Percentiles rank a stretch among this genome's conserved stretches.
phyloP scores from a whole-genome alignment of 2,113 vertebrate species.

The Lonchura striata region DNA sequence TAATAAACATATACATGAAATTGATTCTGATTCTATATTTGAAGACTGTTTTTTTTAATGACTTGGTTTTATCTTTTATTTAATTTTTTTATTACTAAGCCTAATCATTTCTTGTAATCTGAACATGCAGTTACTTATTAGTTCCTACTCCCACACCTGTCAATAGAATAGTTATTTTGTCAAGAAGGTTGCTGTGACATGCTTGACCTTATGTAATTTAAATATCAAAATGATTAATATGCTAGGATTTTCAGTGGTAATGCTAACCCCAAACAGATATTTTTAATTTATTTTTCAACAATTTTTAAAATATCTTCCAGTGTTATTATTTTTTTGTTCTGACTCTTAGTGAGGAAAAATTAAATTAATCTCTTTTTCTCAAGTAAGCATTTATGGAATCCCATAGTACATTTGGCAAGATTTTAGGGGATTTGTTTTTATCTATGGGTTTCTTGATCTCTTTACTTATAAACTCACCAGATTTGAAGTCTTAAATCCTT shows the following conservation, averaged over 20 bases:
- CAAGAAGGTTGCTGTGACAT: neutral
- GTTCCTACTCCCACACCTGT: neutral
- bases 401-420: neutral
- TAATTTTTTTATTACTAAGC: neutral
- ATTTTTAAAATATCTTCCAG: neutral
- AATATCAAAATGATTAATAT: neutral
- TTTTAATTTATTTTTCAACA: neutral
- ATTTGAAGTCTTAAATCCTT: neutral
- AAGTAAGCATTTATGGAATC: neutral
- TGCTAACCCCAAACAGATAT: neutral
- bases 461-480: neutral
- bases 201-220: neutral
- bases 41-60: neutral
- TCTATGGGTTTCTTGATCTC: neutral
- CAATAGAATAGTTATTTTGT: neutral
- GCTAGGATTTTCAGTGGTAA: neutral
- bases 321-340: neutral
- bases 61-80: neutral
- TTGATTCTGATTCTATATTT: neutral
- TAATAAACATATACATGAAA: neutral
- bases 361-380: neutral
- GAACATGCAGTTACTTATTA: neutral
- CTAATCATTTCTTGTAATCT: neutral
- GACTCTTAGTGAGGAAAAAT: neutral
- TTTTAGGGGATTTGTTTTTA: slow-evolving; percentile 24